Percentiles rank a stretch among this genome's conserved stretches.
Conservation (phyloP, 2,888 invertebrate species). For the Caenorhabditis sp. region DNA sequence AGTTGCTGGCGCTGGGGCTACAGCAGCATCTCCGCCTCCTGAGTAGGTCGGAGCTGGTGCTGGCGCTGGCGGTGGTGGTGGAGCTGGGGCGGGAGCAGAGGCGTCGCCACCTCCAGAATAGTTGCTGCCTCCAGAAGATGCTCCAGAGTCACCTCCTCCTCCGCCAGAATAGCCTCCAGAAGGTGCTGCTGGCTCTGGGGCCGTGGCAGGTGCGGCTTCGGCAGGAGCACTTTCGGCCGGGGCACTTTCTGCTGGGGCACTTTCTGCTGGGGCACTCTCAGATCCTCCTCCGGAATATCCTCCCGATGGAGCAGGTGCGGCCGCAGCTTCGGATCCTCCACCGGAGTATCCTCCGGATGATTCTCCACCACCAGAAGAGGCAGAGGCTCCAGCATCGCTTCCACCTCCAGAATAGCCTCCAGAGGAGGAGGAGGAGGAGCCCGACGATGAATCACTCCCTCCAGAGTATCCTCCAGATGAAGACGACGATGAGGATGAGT, state of each 20-base stretch:
- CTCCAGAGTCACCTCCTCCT: slow-evolving; percentile 50
- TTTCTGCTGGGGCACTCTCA: background rate
- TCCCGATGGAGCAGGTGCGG: slow-evolving; percentile 49
- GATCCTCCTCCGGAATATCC: slow-evolving; percentile 45
- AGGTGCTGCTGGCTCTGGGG: slow-evolving; percentile 46
- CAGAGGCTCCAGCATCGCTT: slow-evolving; percentile 25
- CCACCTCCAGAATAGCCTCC: slow-evolving; percentile 47
- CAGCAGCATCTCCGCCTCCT: slow-evolving; percentile 59
- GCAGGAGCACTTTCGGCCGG: background rate
- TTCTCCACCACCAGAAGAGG: slow-evolving; percentile 10
- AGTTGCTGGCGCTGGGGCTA: slow-evolving; percentile 39
- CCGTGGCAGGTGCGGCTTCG: slow-evolving; percentile 20
- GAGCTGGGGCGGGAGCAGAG: slow-evolving; percentile 28
- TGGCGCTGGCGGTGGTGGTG: slow-evolving; percentile 59
- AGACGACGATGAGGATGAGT: slow-evolving; percentile 10
- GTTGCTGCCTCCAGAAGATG: slow-evolving; percentile 61
- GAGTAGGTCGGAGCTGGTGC: slow-evolving; percentile 60
- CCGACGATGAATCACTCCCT: slow-evolving; percentile 43
- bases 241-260: background rate
- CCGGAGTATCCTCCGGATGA: slow-evolving; percentile 45
- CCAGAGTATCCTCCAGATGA: slow-evolving; percentile 48
- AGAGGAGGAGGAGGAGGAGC: slow-evolving; percentile 31
- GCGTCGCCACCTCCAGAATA: slow-evolving; percentile 54
- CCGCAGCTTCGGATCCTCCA: slow-evolving; percentile 27
- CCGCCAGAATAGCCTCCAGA: slow-evolving; percentile 56